phyloP scores from a whole-genome alignment of 2,797 vertebrate species.

The Jordanella pulchra region DNA sequence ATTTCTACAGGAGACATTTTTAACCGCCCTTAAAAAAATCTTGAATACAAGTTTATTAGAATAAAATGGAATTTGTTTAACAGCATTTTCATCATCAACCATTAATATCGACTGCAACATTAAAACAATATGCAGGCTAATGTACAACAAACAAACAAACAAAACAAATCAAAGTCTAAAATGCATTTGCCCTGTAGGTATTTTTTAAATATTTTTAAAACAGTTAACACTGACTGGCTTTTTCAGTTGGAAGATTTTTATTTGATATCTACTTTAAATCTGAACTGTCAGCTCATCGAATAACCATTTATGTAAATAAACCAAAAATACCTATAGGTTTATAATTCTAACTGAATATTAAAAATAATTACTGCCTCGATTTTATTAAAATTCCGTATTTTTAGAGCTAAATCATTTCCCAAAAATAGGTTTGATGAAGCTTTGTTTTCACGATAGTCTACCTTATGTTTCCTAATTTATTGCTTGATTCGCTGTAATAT shows the following conservation, averaged over 20 bases:
- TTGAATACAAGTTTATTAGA: slow-evolving; percentile 1
- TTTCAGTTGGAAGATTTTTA: neutral
- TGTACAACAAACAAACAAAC: neutral
- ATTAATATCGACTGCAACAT: neutral
- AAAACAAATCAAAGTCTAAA: too few species aligned
- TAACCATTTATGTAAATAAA: neutral
- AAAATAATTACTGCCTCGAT: neutral
- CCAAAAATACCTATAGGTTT: neutral
- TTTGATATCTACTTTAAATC: neutral
- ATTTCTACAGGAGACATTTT: too few species aligned
- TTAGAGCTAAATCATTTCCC: neutral
- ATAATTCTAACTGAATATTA: neutral
- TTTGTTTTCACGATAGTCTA: neutral
- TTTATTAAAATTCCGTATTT: neutral
- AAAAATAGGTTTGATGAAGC: too few species aligned
- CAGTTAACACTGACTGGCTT: neutral
- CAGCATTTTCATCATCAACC: neutral
- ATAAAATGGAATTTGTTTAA: neutral
- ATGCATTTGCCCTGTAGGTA: neutral
- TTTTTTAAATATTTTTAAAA: neutral
- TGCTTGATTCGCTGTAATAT: neutral
- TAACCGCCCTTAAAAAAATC: neutral
- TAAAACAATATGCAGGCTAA: neutral
- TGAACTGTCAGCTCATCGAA: neutral
- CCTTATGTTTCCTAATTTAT: neutral